A percentile compares a stretch with the other conserved stretches of the same genome.
These are phyloP conservation scores for Thripadectes ignobilis DNA, from an alignment of 2,797 vertebrate genomes.

Conservation along the genomic window DNA sequence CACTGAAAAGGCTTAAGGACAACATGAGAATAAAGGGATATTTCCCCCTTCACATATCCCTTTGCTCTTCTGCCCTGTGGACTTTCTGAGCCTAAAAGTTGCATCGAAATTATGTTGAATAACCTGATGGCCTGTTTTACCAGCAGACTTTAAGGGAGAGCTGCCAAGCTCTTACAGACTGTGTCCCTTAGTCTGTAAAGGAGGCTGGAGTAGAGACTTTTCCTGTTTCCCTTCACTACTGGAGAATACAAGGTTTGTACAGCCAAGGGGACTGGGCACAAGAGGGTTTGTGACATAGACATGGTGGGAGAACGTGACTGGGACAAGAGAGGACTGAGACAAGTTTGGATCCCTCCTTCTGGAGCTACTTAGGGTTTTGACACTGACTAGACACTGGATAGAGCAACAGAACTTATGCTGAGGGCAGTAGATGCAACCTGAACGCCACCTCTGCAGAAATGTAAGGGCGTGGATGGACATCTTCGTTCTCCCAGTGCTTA, in stretches of 20 bases:
- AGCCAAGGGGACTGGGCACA: too few species aligned
- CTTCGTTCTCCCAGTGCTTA: not conserved
- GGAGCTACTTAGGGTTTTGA: not conserved
- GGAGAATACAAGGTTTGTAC: not conserved
- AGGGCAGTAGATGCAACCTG: not conserved
- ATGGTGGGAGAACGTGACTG: too few species aligned
- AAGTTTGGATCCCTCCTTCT: not conserved
- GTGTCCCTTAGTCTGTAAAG: not conserved
- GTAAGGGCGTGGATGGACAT: not conserved
- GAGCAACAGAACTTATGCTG: not conserved
- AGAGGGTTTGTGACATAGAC: not conserved
- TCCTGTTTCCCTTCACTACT: not conserved
- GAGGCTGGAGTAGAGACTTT: not conserved
- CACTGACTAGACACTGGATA: not conserved
- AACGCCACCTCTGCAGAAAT: accelerated
- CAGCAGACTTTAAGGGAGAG: not conserved
- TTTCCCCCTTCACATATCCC: accelerated
- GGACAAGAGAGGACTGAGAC: not conserved
- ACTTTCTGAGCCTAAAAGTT: not conserved
- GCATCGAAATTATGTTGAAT: not conserved
- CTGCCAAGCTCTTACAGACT: not conserved
- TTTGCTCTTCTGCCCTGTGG: not conserved
- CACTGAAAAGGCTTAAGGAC: not conserved
- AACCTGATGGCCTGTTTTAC: not conserved
- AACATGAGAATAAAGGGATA: not conserved